Base-by-base conservation (phyloP, 2,113 vertebrate genomes). In the Pithys albifrons region DNA sequence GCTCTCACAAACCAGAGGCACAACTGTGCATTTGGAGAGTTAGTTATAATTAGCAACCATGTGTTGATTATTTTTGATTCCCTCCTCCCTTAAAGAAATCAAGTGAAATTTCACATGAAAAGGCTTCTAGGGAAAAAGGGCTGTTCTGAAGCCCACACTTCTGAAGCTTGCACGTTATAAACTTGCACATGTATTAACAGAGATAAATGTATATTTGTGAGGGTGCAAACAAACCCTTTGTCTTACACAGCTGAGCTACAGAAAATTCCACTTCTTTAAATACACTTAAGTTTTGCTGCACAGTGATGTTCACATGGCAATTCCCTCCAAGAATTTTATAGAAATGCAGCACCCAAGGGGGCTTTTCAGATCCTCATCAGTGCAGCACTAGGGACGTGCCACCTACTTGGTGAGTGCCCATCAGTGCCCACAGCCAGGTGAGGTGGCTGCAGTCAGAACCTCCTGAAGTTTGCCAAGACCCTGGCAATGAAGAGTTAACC, bases 181-280 rank as follows among this genome's bases (percentile, higher is more conserved):
- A 9, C 43, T 45, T 31, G 5, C 39, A 48, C 0, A 0, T 3
- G 7, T 24, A 33, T 29, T 41, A 41, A 18, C 22, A 78, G 15
- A 65, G 25, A 3, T 5, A 39, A 22, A 5, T 6, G 13, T n/a
- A 4, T 28, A 22, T 55, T 49, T 62, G 3, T 18, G 9, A 82
- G 12, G 7, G 29, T 54, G 14, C 14, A 61, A 87, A 14, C 10
- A 48, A 66, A 11, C 12, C 5, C 25, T 70, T 83, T 54, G 1
- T n/a, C 7, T 86, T 43, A 14, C 4, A 19, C 22, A 28, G 22
- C 19, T 54, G 8, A 75, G 33, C 49, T 24, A 17, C 8, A 9
- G 33, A 54, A 41, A 43, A 65, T 13, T 13, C 2, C 35, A 27
- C 11, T 46, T 61, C 61, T 64, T 29, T 20, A 9, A 61, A 67